Conservation (phyloP, 2,113 vertebrate genomes). For the Centropus bengalensis region DNA sequence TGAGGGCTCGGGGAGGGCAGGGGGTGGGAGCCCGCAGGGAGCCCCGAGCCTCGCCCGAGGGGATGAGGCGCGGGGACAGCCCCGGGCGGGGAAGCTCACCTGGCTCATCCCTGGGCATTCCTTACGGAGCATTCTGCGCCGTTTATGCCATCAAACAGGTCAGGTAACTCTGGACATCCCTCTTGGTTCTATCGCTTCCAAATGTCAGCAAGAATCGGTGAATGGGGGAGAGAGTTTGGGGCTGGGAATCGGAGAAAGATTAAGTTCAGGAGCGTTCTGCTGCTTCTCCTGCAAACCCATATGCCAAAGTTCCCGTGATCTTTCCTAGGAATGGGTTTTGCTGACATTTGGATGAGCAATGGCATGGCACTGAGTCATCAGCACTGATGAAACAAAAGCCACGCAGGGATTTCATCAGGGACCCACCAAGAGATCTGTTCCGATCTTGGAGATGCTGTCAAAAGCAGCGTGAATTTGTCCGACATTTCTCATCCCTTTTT, state of each 20-base stretch:
- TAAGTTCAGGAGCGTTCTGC: constrained; percentile 12
- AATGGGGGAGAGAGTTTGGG: neutral
- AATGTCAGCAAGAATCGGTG: neutral
- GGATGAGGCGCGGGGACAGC: neutral
- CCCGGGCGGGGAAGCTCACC: neutral
- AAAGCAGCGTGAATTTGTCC: neutral
- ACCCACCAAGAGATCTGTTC: neutral
- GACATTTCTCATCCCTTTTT: neutral
- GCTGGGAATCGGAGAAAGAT: neutral
- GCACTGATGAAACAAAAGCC: neutral
- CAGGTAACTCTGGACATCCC: neutral
- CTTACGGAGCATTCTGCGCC: neutral
- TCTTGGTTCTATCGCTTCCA: neutral
- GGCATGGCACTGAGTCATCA: constrained; percentile 16
- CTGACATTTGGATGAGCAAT: neutral
- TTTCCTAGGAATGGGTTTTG: neutral
- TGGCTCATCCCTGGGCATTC: neutral
- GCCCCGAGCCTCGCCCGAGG: no score
- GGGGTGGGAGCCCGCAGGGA: neutral
- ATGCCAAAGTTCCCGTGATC: neutral
- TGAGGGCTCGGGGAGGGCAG: neutral
- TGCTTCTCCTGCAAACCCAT: neutral
- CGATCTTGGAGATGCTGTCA: neutral
- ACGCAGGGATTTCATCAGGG: neutral
- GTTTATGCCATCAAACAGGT: neutral